Conservation (phyloP, 2,797 vertebrate species). For the Parambassis ranga region DNA sequence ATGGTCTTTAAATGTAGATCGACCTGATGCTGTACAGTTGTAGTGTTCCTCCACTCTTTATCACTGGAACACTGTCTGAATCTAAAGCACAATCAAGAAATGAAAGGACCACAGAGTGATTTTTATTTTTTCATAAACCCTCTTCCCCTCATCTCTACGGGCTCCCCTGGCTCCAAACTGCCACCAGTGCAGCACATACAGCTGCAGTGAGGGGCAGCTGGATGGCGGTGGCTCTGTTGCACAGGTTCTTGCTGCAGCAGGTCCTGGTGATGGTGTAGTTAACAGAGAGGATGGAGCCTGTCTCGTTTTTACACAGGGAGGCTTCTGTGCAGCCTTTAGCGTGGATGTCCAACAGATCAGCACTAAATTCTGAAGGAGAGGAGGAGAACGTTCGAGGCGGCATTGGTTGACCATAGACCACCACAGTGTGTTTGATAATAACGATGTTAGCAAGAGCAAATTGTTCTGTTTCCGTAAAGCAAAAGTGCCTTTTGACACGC, state of each 20-base stretch:
- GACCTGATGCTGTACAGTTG: not conserved
- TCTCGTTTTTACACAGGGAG: accelerated
- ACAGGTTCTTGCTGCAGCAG: slow-evolving; percentile 26
- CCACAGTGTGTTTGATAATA: no score
- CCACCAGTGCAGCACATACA: slow-evolving; percentile 28
- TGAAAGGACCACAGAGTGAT: not conserved
- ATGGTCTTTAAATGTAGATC: no score
- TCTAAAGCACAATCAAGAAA: not conserved
- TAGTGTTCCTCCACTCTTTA: not conserved
- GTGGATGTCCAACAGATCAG: not conserved
- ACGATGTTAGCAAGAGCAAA: no score
- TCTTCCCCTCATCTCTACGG: slow-evolving; percentile 17
- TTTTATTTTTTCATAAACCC: no score
- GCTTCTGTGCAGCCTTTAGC: not conserved
- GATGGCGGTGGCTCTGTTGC: slow-evolving; percentile 5
- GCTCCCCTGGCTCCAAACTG: slow-evolving; percentile 7
- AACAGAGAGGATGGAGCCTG: not conserved
- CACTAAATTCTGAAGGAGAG: slow-evolving; percentile 1
- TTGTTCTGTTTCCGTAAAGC: no score
- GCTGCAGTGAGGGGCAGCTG: not conserved
- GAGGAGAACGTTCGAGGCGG: no score
- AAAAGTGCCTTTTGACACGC: no score
- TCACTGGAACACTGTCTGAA: not conserved
- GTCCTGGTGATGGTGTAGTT: slow-evolving; percentile 13
- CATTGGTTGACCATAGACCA: no score